Conservation (phyloP, 1,140 invertebrate species). For the Potamilus streckersoni region DNA sequence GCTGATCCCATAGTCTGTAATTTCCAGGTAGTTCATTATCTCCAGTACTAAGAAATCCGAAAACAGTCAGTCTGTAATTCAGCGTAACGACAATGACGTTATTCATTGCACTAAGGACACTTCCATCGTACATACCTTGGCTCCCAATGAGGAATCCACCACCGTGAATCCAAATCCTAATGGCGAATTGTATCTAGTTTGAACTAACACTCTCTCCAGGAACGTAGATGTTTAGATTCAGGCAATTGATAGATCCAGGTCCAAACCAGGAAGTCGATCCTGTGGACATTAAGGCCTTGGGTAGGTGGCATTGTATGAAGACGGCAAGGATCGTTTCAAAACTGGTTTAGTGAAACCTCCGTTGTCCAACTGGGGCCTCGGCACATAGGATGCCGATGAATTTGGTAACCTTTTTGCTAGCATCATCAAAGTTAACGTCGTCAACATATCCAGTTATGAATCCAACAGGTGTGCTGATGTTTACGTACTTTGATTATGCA, state of each 20-base stretch:
- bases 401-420: slow-evolving; percentile 80
- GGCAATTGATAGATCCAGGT: slow-evolving; percentile 38
- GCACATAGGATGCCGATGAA: slow-evolving; percentile 94
- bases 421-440: slow-evolving; percentile 12
- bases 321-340: slow-evolving; percentile 78
- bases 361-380: slow-evolving; percentile 86
- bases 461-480: not conserved
- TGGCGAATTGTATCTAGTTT: slow-evolving; percentile 12
- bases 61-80: slow-evolving; percentile 39
- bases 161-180: slow-evolving; percentile 48
- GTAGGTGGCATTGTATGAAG: slow-evolving; percentile 73
- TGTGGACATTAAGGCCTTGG: slow-evolving; percentile 93
- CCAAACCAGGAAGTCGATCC: slow-evolving; percentile 74
- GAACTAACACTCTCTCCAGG: slow-evolving; percentile 76
- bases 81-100: slow-evolving; percentile 44
- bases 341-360: slow-evolving; percentile 90
- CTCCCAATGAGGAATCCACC: slow-evolving; percentile 31
- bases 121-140: slow-evolving; percentile 22
- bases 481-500: too few relatives aligned
- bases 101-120: slow-evolving; percentile 11
- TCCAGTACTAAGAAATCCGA: slow-evolving; percentile 40
- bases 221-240: slow-evolving; percentile 49
- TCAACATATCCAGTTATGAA: slow-evolving; percentile 5
- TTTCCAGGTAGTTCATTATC: slow-evolving; percentile 36
- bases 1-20: slow-evolving; percentile 75